Base-by-base conservation (phyloP, 2,888 invertebrate genomes). In the Spilarctia lutea region DNA sequence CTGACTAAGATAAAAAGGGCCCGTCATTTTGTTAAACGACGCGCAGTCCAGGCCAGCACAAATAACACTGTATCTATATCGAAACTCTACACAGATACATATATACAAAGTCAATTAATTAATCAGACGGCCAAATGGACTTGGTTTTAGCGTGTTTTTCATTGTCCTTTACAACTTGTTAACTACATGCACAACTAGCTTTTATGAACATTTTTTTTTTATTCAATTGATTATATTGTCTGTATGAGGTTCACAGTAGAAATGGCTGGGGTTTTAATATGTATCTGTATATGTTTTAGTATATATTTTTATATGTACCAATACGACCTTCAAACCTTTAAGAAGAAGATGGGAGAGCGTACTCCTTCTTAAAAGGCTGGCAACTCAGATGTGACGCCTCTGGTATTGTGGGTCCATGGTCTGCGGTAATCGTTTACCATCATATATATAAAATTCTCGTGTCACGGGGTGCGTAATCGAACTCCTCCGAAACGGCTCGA, bases 1-100 rank as follows among this genome's bases (percentile, higher is more conserved):
- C 87, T 91, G 94, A 94, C 94, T 93, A 91, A 94, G 94, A 95
- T 94, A 94, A 94, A 94, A 94, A 94, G 94, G 92, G 88, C 91
- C 91, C 93, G 94, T 94, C 94, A 93, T 94, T 94, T 94, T 94
- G 94, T 92, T 94, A 94, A 94, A 94, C 92, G 93, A 94, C 93
- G 91, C 86, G 84, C 90, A 91, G 93, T 89, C 88, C 86, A 83
- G 85, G 86, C 88, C 88, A 85, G 87, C 87, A 88, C 91, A 92
- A 93, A 92, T 92, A 92, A 90, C 88, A 86, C 87, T 84, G 84
- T 80, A 84, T 84, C 86, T 84, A 81, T 87, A 86, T 87, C 87
- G 83, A 91, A 90, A 86, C 86, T 78, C 73, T 79, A 77, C 72
- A 74, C 45, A 77, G 72, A 63, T 56, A 75, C 48, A 2, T 24